Conservation (phyloP, 2,797 vertebrate species). For the Epinephelus coioides region DNA sequence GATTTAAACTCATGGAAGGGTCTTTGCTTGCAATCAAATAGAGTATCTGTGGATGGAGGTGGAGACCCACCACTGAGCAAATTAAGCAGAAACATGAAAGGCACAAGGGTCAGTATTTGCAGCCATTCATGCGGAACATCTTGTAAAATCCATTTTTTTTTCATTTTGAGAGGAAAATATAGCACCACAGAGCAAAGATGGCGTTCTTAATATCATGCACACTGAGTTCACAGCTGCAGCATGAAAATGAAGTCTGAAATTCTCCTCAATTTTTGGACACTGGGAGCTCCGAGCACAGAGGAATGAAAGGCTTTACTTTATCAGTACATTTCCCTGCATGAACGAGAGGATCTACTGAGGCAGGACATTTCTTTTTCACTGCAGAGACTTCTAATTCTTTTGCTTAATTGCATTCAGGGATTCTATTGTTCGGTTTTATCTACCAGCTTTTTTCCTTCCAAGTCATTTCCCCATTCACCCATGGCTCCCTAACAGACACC, state of each 20-base stretch:
- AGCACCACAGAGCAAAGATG: slow-evolving; percentile 23
- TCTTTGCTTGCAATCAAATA: slow-evolving; percentile 12
- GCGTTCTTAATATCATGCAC: slow-evolving; percentile 59
- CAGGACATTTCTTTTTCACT: slow-evolving; percentile 74
- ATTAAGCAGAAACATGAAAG: slow-evolving; percentile 37
- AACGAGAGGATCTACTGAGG: slow-evolving; percentile 75
- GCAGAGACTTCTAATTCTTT: slow-evolving; percentile 73
- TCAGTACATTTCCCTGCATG: slow-evolving; percentile 61
- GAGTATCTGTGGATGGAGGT: slow-evolving; percentile 8
- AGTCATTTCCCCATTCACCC: slow-evolving; percentile 53
- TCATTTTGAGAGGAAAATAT: slow-evolving; percentile 53
- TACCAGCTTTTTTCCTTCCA: slow-evolving; percentile 59
- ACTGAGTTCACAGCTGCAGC: slow-evolving; percentile 51
- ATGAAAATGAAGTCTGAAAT: slow-evolving; percentile 67
- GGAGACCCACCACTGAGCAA: slow-evolving; percentile 26
- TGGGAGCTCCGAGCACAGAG: slow-evolving; percentile 37
- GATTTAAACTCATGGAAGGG: slow-evolving; percentile 10
- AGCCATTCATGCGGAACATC: slow-evolving; percentile 48
- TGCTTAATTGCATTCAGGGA: slow-evolving; percentile 79
- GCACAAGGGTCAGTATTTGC: slow-evolving; percentile 32
- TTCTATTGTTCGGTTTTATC: slow-evolving; percentile 78
- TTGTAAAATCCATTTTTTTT: slow-evolving; percentile 42
- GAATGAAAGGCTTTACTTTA: slow-evolving; percentile 70
- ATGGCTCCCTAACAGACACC: slow-evolving; percentile 47
- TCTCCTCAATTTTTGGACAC: slow-evolving; percentile 58